Base-by-base conservation (phyloP, 1,140 invertebrate genomes). In the Centruroides sculpturatus region DNA sequence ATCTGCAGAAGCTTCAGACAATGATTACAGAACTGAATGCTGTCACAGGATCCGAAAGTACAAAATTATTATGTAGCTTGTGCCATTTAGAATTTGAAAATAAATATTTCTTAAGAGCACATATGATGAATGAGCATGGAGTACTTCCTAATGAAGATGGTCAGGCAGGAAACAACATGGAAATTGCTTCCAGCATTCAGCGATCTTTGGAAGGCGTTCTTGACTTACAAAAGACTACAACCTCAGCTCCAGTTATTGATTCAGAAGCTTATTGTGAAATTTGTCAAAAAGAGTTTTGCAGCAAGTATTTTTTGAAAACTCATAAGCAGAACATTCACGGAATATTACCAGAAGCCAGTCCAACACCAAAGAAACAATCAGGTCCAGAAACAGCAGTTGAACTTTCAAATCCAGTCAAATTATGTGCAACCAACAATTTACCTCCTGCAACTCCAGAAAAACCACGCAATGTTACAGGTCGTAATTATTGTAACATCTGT, bases 401-500 rank as follows among this genome's bases (percentile, higher is more conserved):
- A 41, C 41, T 41, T 41, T 41, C 41, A 41, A 41, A 41, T 41
- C 55, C 55, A 36, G 5, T 23, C 12, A 13, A n/a, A 10, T 13
- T 56, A 56, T n/a, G 35, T 56, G 35, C 35, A 56, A n/a, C 3
- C 46, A 56, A 59, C 5, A 49, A 55, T n/a, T 13, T 61, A 5
- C 50, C 55, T 34, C 10, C 56, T 13, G 53, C 55, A 12, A 8
- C 56, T 13, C 46, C 59, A 34, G 57, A 62, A 5, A 61, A 61
- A 41, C 63, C 63, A 7, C 63, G 59, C 7, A 64, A 60, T 49
- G 12, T 64, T n/a, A 61, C 63, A 47, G 72, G 80, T 70, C 69
- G 78, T 54, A 92, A 92, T 69, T 97, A 93, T 70, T 99, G 97
- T 74, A 93, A 98, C 72, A 95, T 99, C 61, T 99, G 97, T 75